phyloP scores from a whole-genome alignment of 1,140 invertebrate species.

The Antheraea mylitta region DNA sequence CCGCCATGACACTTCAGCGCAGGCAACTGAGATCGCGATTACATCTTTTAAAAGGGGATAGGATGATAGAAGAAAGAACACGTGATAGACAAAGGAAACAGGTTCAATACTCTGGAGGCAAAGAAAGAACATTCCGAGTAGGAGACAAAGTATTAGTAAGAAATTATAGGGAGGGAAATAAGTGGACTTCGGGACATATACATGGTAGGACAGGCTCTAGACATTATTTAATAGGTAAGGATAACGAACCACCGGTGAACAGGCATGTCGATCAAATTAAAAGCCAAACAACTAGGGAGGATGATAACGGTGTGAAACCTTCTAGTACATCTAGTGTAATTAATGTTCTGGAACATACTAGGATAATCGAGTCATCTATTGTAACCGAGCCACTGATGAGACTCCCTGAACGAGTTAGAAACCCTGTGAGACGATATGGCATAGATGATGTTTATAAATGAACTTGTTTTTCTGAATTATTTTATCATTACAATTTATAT shows the following conservation, averaged over 20 bases:
- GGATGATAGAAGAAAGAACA: not conserved
- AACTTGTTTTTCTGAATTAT: too few relatives aligned
- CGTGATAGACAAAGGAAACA: not conserved
- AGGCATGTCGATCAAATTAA: slow-evolving; percentile 12
- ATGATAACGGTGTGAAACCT: too few relatives aligned
- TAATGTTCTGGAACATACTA: too few relatives aligned
- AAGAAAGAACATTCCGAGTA: not conserved
- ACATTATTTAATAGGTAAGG: not conserved
- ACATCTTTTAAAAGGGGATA: slow-evolving; percentile 13
- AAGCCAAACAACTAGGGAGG: not conserved
- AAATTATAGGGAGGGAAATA: not conserved
- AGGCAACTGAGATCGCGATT: slow-evolving; percentile 11
- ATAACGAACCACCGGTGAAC: not conserved
- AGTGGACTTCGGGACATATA: too few relatives aligned
- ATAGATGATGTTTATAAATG: too few relatives aligned
- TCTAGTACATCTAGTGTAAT: too few relatives aligned
- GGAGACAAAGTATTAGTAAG: not conserved
- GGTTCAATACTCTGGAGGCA: not conserved
- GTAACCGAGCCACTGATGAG: too few relatives aligned
- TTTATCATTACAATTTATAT: too few relatives aligned
- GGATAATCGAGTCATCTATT: too few relatives aligned
- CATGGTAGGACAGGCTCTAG: too few relatives aligned
- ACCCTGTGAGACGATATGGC: too few relatives aligned
- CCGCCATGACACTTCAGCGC: slow-evolving; percentile 17
- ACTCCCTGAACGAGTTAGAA: too few relatives aligned